Conservation (phyloP, 2,113 vertebrate genomes). For the Nyctibius bracteatus region DNA sequence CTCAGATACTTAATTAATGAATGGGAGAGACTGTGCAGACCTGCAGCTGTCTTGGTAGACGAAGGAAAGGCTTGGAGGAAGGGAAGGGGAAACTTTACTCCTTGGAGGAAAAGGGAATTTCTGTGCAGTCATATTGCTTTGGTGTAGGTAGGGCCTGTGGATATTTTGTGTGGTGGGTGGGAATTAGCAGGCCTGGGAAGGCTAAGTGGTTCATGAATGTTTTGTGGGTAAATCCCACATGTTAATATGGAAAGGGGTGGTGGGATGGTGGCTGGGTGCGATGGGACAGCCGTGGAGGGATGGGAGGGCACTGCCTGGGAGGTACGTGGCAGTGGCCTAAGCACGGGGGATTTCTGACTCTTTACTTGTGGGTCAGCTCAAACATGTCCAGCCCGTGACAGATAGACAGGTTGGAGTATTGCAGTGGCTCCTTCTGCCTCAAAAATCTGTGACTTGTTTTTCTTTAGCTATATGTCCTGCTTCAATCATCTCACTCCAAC, state of each 20-base stretch:
- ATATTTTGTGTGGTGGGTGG: not conserved
- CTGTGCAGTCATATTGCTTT: fast-evolving
- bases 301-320: not conserved
- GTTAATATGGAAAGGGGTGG: not conserved
- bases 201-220: fast-evolving
- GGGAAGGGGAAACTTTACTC: not conserved
- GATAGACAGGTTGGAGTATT: not conserved
- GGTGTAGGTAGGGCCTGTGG: not conserved
- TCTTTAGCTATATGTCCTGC: not conserved
- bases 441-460: not conserved
- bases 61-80: not conserved
- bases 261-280: not conserved
- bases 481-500: not conserved
- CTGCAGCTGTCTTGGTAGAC: not conserved
- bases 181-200: not conserved
- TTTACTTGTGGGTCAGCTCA: not conserved
- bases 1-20: not conserved
- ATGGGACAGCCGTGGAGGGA: too few species aligned
- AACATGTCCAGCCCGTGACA: not conserved
- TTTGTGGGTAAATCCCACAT: not conserved
- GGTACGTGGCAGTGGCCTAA: not conserved
- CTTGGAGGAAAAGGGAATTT: not conserved
- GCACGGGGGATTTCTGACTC: not conserved
- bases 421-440: not conserved
- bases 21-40: not conserved